These are phyloP conservation scores for Boloria selene DNA, from an alignment of 2,888 invertebrate species.

Conservation along the genomic window DNA sequence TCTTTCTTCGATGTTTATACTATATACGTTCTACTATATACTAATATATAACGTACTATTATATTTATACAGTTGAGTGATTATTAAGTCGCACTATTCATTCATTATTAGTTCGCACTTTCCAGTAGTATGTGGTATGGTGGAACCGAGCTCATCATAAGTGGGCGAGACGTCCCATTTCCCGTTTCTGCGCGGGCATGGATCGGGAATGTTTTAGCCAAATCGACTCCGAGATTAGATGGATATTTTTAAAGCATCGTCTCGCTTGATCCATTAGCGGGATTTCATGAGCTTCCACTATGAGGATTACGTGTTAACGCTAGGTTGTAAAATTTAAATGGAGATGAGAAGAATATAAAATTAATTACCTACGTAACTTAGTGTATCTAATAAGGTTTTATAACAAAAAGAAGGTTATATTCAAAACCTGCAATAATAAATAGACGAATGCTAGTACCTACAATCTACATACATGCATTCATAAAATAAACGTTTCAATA, in stretches of 20 bases:
- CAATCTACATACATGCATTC: too few species aligned
- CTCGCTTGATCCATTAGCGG: slow-evolving; percentile 73
- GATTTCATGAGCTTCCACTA: slow-evolving; percentile 63
- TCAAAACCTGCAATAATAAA: too few species aligned
- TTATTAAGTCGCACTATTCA: too few species aligned
- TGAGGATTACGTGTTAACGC: slow-evolving; percentile 60
- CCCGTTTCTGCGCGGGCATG: slow-evolving; percentile 59
- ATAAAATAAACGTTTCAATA: too few species aligned
- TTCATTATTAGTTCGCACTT: too few species aligned
- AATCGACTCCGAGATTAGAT: slow-evolving; percentile 70
- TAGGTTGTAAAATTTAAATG: slow-evolving; percentile 48
- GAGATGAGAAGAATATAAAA: slow-evolving; percentile 37
- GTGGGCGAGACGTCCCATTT: slow-evolving; percentile 65
- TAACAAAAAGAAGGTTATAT: too few species aligned
- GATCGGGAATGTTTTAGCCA: slow-evolving; percentile 70
- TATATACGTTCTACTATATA: too few species aligned
- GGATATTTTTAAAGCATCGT: slow-evolving; percentile 73
- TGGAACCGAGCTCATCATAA: slow-evolving; percentile 52
- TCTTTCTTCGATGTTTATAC: too few species aligned
- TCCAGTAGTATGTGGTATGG: slow-evolving; percentile 33
- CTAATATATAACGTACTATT: too few species aligned
- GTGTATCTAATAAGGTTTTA: too few species aligned
- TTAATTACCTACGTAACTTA: too few species aligned
- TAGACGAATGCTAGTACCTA: too few species aligned
- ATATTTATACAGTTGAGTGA: slow-evolving; percentile 13